Base-by-base conservation (phyloP, 1,140 invertebrate genomes). In the Musca domestica region DNA sequence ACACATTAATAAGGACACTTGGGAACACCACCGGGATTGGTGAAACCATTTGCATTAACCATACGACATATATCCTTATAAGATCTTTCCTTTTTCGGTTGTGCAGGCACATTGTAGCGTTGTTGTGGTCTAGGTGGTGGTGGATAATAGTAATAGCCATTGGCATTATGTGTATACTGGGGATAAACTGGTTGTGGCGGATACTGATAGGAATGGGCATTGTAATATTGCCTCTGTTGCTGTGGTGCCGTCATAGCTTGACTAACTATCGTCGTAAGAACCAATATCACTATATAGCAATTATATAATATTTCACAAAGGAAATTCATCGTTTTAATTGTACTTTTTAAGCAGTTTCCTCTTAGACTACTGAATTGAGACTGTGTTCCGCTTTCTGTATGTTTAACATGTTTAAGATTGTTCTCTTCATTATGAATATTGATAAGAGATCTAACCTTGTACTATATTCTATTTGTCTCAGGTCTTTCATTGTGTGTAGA, bases 51-150 rank as follows among this genome's bases (percentile, higher is more conserved):
- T n/a, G 68, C 69, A 46, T 78, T 72, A 10, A 78, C 75, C 49
- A 78, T 6, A 14, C 70, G 71, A 15, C 76, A 78, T 19, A 78
- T 78, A n/a, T 76, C 74, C 52, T 78, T 76, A 48, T 78, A 78
- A 2, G 74, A 73, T 0, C 74, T 72, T 12, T 72, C 56, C 22
- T 56, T 23, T 5, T 23, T 22, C 19, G 10, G 30, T 19, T 25
- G 64, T 9, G 19, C 7, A 3, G 34, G 23, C 3, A 71, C 25
- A 22, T 27, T 54, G 2, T 25, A 23, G 7, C 67, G 52, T 14
- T 47, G 20, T 34, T 47, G 20, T 34, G 41, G 49, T n/a, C 56
- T 41, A 10, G 68, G 69, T 0, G 66, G 64, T 15, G 69, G 58
- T 30, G 41, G 56, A 19, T 70, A 65, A 48, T 19, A 27, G 19